Percentiles rank a stretch among this genome's conserved stretches.
Evolutionary conservation across 2,888 invertebrate species (phyloP).

Genomic region (Parascotia fuliginaria): DNA sequence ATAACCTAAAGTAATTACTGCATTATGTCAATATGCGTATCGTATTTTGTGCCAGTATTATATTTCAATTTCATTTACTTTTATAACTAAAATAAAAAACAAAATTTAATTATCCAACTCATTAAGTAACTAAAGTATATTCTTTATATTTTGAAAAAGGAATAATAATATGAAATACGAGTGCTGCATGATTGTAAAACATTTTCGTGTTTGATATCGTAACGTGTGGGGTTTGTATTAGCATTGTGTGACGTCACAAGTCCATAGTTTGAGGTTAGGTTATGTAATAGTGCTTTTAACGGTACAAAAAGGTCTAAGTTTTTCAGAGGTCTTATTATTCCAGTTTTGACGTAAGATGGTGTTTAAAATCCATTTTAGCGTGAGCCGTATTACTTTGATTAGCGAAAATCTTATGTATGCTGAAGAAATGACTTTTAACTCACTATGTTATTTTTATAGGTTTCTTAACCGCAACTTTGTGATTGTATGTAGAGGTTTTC

Average conservation of each 20-base stretch:
- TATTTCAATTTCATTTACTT: constrained; percentile 11
- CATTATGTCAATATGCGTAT: constrained; percentile 69
- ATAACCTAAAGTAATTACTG: constrained; percentile 60
- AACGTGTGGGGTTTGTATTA: constrained; percentile 33
- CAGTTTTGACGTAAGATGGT: constrained; percentile 10
- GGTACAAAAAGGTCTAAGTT: constrained; percentile 39
- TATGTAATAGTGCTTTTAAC: constrained; percentile 71
- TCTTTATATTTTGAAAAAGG: constrained; percentile 8
- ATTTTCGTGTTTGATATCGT: constrained; percentile 35
- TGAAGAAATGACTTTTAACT: constrained; percentile 2
- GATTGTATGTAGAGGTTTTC: constrained; percentile 1
- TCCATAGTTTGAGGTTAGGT: constrained; percentile 69
- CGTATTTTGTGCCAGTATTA: constrained; percentile 24
- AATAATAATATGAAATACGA: constrained; percentile 18
- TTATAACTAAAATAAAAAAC: constrained; percentile 3
- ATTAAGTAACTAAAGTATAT: constrained; percentile 25
- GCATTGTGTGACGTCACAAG: constrained; percentile 56
- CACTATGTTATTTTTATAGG: constrained; percentile 10
- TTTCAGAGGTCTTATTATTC: constrained; percentile 28
- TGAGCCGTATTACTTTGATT: constrained; percentile 12
- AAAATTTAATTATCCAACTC: constrained; percentile 1
- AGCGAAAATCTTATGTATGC: constrained; percentile 13
- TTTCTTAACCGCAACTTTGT: constrained; percentile 1
- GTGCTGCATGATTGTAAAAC: constrained; percentile 36
- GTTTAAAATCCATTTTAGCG: constrained; percentile 14